Base-by-base conservation (phyloP, 2,797 vertebrate genomes). In the Sebastes oblongus region DNA sequence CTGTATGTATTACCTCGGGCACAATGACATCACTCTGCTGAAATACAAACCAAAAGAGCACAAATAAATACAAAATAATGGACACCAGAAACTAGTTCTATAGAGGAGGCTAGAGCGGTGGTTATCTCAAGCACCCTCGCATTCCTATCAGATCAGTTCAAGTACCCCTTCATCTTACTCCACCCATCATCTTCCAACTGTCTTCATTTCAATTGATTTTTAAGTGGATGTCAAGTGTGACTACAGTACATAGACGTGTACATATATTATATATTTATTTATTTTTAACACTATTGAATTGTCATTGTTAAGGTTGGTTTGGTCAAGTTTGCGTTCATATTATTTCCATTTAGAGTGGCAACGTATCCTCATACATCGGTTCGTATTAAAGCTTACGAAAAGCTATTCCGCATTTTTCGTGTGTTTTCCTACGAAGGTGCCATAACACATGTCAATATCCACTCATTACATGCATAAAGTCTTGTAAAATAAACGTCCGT, bases 1-100 rank as follows among this genome's bases (percentile, higher is more conserved):
- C 72, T 66, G 52, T 36, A 16, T 77, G 58, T 34, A 8, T 66
- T 66, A 75, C 86, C 72, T 77, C 39, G 16, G 56, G 73, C 66
- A 50, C 66, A 39, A 14, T 82, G 69, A 74, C 73, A 72, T 68
- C 77, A 56, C 34, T 46, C 59, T 22, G 25, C 56, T 66, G 55
- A 73, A 64, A 86, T n/a, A 67, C 27, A 46, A 68, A 65, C 10
- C 20, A 59, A 55, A 62, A 52, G 13, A 42, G 27, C 1, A 39
- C 36, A 56, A 68, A 42, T 8, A 30, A 20, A 55, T 22, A 42
- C 46, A 46, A 77, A 59, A 54, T 13, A 24, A 36, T 50, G 27
- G 39, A 62, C 10, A 20, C 13, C 50, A 81, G 36, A 72, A 78
- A 59, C 22, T 2, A 20, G 58, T n/a, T 5, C 5, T 27, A 46